Evolutionary conservation across 2,113 vertebrate genomes (phyloP).

Genomic region (Aleadryas rufinucha): DNA sequence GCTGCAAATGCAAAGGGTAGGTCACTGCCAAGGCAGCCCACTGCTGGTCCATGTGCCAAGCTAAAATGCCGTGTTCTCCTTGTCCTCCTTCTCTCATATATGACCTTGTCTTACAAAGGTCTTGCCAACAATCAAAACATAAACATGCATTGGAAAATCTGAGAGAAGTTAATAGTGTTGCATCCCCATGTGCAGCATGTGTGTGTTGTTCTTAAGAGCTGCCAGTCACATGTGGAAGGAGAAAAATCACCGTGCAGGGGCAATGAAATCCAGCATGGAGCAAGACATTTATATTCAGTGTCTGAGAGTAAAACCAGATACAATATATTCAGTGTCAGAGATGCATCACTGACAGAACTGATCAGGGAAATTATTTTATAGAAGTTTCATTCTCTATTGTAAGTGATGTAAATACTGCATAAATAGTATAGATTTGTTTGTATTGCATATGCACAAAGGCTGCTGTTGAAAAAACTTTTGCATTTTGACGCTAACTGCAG

Average conservation of each 20-base stretch:
- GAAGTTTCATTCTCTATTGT: background rate
- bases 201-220: background rate
- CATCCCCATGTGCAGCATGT: too few species aligned
- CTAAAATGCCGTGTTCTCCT: background rate
- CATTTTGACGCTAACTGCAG: background rate
- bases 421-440: background rate
- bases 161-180: background rate
- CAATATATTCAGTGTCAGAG: background rate
- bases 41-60: background rate
- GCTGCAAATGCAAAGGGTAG: background rate
- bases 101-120: background rate
- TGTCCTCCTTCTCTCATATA: background rate
- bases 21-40: background rate
- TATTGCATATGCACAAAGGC: background rate
- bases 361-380: background rate
- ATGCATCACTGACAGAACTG: background rate
- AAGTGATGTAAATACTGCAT: background rate
- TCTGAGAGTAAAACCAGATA: background rate
- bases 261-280: background rate
- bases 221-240: background rate
- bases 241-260: background rate
- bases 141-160: background rate
- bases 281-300: background rate
- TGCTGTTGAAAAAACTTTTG: background rate
- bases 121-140: background rate